Evolutionary conservation across 1,140 invertebrate species (phyloP), one percentile per base, ranked within the genome.

Genomic region (Philaenus spumarius): DNA sequence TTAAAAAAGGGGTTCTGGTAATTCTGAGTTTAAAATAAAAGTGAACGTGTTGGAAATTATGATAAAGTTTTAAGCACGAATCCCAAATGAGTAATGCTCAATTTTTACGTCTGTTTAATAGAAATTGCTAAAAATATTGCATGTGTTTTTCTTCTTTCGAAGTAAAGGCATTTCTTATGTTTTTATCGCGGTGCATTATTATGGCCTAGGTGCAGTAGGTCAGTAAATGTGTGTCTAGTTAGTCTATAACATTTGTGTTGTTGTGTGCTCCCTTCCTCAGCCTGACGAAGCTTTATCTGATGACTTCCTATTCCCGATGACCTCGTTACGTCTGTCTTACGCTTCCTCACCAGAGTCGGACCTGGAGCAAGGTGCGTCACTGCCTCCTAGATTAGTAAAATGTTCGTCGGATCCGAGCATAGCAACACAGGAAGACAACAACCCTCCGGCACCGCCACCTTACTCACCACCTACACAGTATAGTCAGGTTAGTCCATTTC

Each of bases 231-330:
- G 6, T 30, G 26, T 30, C 26, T 30, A 30, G 26, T 30, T 30
- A 30, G 26, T 30, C 3, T 30, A 30, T 30, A 30, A 30, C 26
- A 30, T 30, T 3, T 30, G n/a, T n/a, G n/a, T n/a, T n/a, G 22
- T 15, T 26, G 24, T 52, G 14, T 47, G 45, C 45, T 47, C 14
- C 14, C 19, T 19, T 30, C 71, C 66, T 22, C 67, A 86, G 84
- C 84, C 84, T 68, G 84, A 89, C 75, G 88, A 90, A 78, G 86
- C 87, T 75, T 78, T 90, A 74, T 89, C 88, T 67, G 88, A 91
- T 80, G 94, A 98, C 81, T 95, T 97, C 84, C 85, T 98, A 69
- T 97, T 98, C 80, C 95, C 95, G 68, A 95, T 97, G 92, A 92
- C 92, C 63, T 91, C 90, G 75, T 73, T 79, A 56, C 86, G 94